These are phyloP conservation scores for Drosophila pectinifera DNA, from an alignment of 1,140 invertebrate genomes.

Conservation along the genomic window DNA sequence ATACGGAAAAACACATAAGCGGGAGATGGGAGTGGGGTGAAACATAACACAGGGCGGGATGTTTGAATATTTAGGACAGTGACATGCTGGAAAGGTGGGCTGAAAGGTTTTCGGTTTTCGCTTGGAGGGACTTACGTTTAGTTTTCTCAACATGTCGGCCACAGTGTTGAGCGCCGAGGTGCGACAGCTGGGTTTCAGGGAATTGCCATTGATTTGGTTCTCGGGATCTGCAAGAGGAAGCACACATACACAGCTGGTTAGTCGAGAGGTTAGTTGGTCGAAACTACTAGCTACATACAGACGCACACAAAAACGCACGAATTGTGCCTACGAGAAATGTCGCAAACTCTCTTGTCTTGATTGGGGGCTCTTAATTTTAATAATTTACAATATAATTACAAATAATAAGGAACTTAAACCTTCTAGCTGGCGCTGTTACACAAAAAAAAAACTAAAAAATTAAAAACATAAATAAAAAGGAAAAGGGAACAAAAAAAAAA, in stretches of 20 bases:
- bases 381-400: conserved; percentile 46
- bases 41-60: conserved; percentile 5
- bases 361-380: conserved; percentile 44
- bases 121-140: conserved; percentile 89
- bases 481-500: conserved; percentile 1
- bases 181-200: conserved; percentile 93
- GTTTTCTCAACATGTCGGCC: conserved; percentile 96
- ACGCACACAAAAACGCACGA: conserved; percentile 59
- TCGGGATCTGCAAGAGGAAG: conserved; percentile 85
- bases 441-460: conserved; percentile 26
- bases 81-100: conserved; percentile 21
- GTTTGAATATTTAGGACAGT: neutral
- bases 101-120: conserved; percentile 11
- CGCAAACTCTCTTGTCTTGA: conserved; percentile 49
- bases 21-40: conserved; percentile 6
- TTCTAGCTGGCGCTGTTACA: conserved; percentile 8
- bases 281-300: conserved; percentile 33
- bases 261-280: conserved; percentile 51
- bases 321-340: conserved; percentile 69
- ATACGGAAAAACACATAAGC: conserved; percentile 62
- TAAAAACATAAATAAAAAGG: conserved; percentile 15
- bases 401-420: conserved; percentile 25
- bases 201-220: conserved; percentile 88
- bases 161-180: conserved; percentile 97
- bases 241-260: conserved; percentile 67